Evolutionary conservation across 30 jellyfish, hydroid and myxozoan species (phyloP), one percentile per base, ranked within the genome.

Genomic region (Aurelia sp.): DNA sequence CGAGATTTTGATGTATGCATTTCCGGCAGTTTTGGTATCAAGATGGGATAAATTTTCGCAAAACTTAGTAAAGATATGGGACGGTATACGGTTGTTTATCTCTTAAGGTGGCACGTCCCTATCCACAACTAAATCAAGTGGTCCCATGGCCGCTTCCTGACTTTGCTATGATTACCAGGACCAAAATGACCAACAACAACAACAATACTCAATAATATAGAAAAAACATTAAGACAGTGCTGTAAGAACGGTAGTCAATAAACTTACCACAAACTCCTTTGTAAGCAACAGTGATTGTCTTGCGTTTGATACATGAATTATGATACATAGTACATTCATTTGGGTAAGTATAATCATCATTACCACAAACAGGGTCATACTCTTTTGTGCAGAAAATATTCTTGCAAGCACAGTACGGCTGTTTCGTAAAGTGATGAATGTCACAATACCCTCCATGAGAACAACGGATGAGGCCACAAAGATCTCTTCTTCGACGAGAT

Each of bases 291-390:
- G 57, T 81, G 63, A 85, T 86, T n/a, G 64, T 72, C 57, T 91
- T 79, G 57, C 86, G 83, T 58, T 91, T 85, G 91, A 85, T 78
- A 72, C 98, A 91, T 19, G 96, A 70, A 78, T 91, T 91, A 65
- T 91, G 98, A 53, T 75, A 68, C 94, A 91, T 53, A 27, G 89
- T 87, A 64, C 98, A 91, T 79, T 91, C 98, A 73, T 86, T 91
- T 7, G 98, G 98, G 66, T 91, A 91, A 6, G 98, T 91, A 72
- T 63, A 91, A 19, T 86, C 91, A 71, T 91, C 98, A 63, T 51
- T 68, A 52, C 96, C 98, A 71, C 98, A 91, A 51, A 91, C 94
- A 13, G 98, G 98, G 81, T 86, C 98, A 74, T 91, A 91, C 83
- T 85, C 94, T 69, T 80, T 85, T 38, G 98, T 78, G 84, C 98